A percentile compares a stretch with the other conserved stretches of the same genome.
These are phyloP conservation scores for Coregonus ussuriensis DNA, from an alignment of 2,797 vertebrate species.

Conservation along the genomic window DNA sequence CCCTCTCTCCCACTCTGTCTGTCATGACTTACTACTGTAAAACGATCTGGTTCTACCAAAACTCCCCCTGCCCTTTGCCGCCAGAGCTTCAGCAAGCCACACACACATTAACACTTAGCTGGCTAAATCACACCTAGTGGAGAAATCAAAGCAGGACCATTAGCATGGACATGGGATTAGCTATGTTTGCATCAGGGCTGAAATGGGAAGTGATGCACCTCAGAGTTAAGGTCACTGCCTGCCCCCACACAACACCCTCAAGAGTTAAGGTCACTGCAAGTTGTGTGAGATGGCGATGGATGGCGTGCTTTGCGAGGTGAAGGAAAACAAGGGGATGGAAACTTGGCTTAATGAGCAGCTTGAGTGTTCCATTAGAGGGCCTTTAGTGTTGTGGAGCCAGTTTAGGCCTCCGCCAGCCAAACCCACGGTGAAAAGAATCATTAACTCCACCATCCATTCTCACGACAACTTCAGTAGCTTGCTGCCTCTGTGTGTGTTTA, in stretches of 20 bases:
- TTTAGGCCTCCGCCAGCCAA: constrained; percentile 43
- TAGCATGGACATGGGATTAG: background rate
- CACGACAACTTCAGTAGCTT: constrained; percentile 45
- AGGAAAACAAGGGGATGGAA: constrained; percentile 39
- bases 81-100: background rate
- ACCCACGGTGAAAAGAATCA: constrained; percentile 40
- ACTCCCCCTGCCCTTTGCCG: too few species aligned
- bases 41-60: too few species aligned
- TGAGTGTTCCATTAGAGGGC: constrained; percentile 56
- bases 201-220: background rate
- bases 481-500: constrained; percentile 2
- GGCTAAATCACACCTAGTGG: background rate
- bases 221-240: background rate
- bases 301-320: constrained; percentile 8
- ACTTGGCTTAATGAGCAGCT: constrained; percentile 53
- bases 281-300: constrained; percentile 17
- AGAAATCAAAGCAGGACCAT: background rate
- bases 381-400: constrained; percentile 47
- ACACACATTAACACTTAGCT: constrained; percentile 11
- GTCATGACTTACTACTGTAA: too few species aligned
- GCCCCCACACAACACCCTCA: too few species aligned
- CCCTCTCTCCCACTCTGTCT: too few species aligned
- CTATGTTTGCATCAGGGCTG: background rate
- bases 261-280: too few species aligned
- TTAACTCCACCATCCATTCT: constrained; percentile 55